Base-by-base conservation (phyloP, 1,140 invertebrate species). In the Zaprionus kolodkinae region DNA sequence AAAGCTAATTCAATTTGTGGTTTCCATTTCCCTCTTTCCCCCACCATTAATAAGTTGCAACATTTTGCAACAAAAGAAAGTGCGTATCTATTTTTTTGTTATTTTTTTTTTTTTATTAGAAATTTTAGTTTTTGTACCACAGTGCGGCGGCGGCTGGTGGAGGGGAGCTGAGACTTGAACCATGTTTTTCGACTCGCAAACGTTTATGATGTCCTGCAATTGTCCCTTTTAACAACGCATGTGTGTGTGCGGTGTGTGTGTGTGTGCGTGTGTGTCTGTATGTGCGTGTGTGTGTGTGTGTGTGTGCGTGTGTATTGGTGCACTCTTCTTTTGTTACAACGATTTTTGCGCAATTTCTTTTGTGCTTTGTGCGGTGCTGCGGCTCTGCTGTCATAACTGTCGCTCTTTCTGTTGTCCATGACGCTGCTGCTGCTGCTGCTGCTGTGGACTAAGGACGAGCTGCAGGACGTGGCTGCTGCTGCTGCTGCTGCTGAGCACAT, bases 301-400 rank as follows among this genome's bases (percentile, higher is more conserved):
- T 30, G 50, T 55, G 59, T 64, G 73, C 62, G 33, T 30, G 10
- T 61, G 63, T 64, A 48, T 68, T 65, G 78, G 79, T 87, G 67
- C 69, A 78, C 70, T 84, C 73, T 88, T 80, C 84, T 84, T 87
- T 88, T 87, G 84, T 87, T 87, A 87, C 84, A 87, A 84, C 84
- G 62, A 87, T 87, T 87, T 87, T 87, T 87, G 84, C 84, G 84
- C 84, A 88, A 87, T 87, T 87, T 88, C 84, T 87, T 87, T 87
- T 87, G 84, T 87, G 80, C 84, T 62, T 63, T 71, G 76, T 68
- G 67, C 67, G 50, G 67, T 76, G 73, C 55, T 73, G 73, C 81
- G 78, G 81, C 81, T 67, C 81, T 76, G 76, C 84, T 88, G 84
- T 87, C 84, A 87, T 87, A 87, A 88, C 84, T 87, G 84, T 87